Evolutionary conservation across 2,113 vertebrate genomes (phyloP), one percentile per base, ranked within the genome.

Genomic region (Carassius auratus): DNA sequence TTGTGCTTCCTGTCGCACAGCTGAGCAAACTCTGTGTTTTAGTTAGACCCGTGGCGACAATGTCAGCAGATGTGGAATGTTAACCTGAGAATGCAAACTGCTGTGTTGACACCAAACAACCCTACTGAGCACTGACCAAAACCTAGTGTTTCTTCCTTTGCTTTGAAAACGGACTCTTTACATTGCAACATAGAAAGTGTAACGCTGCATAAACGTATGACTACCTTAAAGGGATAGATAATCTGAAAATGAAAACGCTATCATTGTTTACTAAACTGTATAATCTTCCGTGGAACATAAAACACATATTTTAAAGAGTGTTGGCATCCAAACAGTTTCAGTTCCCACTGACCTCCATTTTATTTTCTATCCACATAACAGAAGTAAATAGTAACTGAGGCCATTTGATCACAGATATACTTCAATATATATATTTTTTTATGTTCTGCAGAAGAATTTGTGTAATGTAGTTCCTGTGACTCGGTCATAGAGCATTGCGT

Each of bases 1-100:
- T 48, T 42, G 68, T 17, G 57, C 59, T 86, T 88, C 86, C 71
- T 77, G 77, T 36, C 7, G 8, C 23, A 75, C 86, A 87, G 86
- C 86, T 87, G 86, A 76, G 78, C 83, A 87, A 85, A 85, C 69
- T 57, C 30, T 17, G 26, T 59, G 48, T 73, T 83, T 57, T 73
- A 73, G 66, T 30, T 38, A 59, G 66, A 73, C 50, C 61, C 66
- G 13, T 0, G 68, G 76, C 1, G 55, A 86, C 76, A 61, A 71
- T 26, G 50, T 45, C 21, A 61, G 52, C 33, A 33, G 36, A 82
- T 23, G 23, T 61, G 84, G 84, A 80, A 80, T 62, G 45, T 81
- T 62, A 68, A 5, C 12, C 7, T 23, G 33, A 30, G 6, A 55
- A 26, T 36, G 15, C 62, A 78, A 85, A 66, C 45, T 66, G 76